Conservation (phyloP, 2,113 vertebrate species). For the Nerophis ophidion region DNA sequence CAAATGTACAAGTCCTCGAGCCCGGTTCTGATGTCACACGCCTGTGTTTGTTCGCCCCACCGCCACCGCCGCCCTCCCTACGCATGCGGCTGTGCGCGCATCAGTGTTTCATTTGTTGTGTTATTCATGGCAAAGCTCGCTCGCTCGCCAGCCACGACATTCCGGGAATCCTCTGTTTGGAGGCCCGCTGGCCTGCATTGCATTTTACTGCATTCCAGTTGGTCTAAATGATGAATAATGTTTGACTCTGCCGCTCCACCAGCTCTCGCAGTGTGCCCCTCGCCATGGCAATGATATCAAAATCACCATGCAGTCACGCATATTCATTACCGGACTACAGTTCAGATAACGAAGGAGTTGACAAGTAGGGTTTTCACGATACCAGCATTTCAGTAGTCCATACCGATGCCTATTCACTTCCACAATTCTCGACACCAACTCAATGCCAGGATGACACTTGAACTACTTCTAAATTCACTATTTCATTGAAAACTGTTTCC, state of each 20-base stretch:
- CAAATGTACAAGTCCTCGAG: conserved; percentile 45
- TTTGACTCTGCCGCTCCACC: not conserved
- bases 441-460: no score
- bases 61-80: not conserved
- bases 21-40: conserved; percentile 34
- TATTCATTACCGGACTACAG: not conserved
- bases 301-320: not conserved
- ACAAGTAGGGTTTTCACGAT: not conserved
- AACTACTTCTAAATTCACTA: no score
- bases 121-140: conserved; percentile 11
- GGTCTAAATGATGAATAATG: conserved; percentile 3
- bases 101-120: conserved; percentile 31
- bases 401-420: no score
- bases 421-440: no score
- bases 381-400: no score
- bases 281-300: not conserved
- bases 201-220: not conserved
- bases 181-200: conserved; percentile 3
- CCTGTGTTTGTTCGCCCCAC: conserved; percentile 36
- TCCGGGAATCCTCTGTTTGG: conserved; percentile 19
- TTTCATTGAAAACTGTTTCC: no score
- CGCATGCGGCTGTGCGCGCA: not conserved
- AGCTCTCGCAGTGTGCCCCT: not conserved
- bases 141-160: conserved; percentile 15
- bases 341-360: not conserved